Base-by-base conservation (phyloP, 92 coral and sea anemone genomes). In the Isaurus tuberculatus region DNA sequence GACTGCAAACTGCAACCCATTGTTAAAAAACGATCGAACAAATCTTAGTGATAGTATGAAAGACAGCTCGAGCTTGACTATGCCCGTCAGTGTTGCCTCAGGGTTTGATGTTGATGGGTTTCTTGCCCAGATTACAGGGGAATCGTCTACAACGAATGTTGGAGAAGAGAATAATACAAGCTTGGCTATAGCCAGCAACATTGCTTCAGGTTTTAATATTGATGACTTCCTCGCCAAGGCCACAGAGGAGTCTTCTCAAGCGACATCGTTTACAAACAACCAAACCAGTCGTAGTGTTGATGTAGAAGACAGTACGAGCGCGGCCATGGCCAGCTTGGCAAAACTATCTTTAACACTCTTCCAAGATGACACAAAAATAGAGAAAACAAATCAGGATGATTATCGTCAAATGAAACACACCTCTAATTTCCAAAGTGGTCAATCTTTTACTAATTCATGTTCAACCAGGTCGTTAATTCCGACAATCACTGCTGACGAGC, bases 401-500 rank as follows among this genome's bases (percentile, higher is more conserved):
- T 33, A 30, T 32, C 49, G 14, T 5, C 7, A 57, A n/a, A 7
- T 33, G 43, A 61, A 26, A 29, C 5, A 8, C 30, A 16, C 81
- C 0, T 14, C 15, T 31, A 31, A 22, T 1, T 0, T 29, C 11
- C 60, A 34, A n/a, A 51, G 44, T n/a, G 27, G 43, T 51, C 29
- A 26, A 51, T 43, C 33, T 55, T 22, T 32, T 57, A 20, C 44
- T 9, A n/a, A 46, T 31, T n/a, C 22, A 0, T 7, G 13, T 17
- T 37, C 44, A 22, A 37, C 48, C 57, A 57, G n/a, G 31, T 19
- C 81, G 8, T 22, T 34, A 25, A 30, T 73, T 34, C 26, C 36
- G 64, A 16, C 79, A 48, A 29, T 34, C 46, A 75, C 81, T 55
- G 81, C 81, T 57, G 81, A 75, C 37, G 49, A 75, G 36, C 81